Evolutionary conservation across 2,888 invertebrate species (phyloP).

Genomic region (Rhaphigaster nebulosa): DNA sequence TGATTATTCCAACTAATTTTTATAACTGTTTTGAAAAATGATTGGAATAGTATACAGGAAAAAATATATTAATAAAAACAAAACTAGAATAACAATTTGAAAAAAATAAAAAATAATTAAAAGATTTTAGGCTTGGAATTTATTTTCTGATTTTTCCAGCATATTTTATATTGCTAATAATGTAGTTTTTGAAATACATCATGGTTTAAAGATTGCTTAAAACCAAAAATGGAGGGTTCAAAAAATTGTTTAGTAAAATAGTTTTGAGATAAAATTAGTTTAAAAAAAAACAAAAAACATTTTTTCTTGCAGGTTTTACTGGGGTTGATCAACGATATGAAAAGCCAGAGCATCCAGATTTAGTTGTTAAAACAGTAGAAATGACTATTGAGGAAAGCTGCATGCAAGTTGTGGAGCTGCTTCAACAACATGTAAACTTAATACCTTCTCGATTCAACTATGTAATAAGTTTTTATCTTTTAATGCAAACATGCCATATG

Average conservation of each 20-base stretch:
- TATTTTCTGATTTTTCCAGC: no score
- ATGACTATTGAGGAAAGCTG: constrained; percentile 80
- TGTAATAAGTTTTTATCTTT: constrained; percentile 47
- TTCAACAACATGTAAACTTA: constrained; percentile 77
- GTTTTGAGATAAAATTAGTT: no score
- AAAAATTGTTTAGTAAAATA: no score
- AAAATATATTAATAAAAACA: no score
- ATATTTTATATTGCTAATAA: not conserved
- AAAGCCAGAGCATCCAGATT: constrained; percentile 85
- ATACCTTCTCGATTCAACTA: constrained; percentile 43
- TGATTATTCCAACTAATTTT: no score
- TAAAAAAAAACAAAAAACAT: not conserved
- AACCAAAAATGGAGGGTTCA: not conserved
- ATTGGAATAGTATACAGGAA: no score
- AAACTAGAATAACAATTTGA: no score
- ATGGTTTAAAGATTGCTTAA: not conserved
- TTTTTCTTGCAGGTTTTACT: constrained; percentile 71
- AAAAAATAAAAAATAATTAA: no score
- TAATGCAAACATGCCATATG: constrained; percentile 28
- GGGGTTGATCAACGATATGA: constrained; percentile 97
- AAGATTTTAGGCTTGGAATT: no score
- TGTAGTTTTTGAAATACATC: not conserved
- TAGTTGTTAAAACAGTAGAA: constrained; percentile 88
- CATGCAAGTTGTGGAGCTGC: constrained; percentile 83
- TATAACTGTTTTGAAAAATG: no score